These are phyloP conservation scores for Operophtera brumata DNA, from an alignment of 2,888 invertebrate genomes.

Conservation along the genomic window DNA sequence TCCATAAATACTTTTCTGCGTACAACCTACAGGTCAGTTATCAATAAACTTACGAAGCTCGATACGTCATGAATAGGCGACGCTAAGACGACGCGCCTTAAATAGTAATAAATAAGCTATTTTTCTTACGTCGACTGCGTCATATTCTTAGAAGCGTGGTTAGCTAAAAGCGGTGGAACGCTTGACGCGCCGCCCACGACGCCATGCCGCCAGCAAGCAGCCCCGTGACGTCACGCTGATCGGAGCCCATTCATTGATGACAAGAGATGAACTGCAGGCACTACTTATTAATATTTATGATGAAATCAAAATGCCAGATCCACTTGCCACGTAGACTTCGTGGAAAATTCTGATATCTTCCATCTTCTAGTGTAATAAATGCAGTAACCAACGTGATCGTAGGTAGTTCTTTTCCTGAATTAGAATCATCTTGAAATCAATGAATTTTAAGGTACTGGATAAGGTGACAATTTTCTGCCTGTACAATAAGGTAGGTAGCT, in stretches of 20 bases:
- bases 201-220: conserved; percentile 38
- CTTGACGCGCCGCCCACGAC: conserved; percentile 53
- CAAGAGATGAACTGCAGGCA: conserved; percentile 43
- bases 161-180: conserved; percentile 46
- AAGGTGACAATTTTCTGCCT: no score
- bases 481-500: no score
- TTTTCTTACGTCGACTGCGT: conserved; percentile 54
- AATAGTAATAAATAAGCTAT: conserved; percentile 54
- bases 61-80: conserved; percentile 33
- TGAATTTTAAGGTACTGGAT: no score
- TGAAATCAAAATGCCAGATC: conserved; percentile 5
- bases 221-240: conserved; percentile 42
- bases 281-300: conserved; percentile 7
- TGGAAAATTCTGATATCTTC: no score
- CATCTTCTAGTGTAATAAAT: conserved; percentile 3
- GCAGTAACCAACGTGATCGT: conserved; percentile 3
- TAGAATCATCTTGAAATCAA: no score
- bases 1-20: conserved; percentile 20
- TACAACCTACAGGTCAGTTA: conserved; percentile 22
- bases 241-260: conserved; percentile 43
- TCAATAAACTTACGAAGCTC: conserved; percentile 15
- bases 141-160: conserved; percentile 55
- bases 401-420: no score
- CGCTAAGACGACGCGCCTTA: conserved; percentile 49
- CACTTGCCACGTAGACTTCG: not conserved